These are phyloP conservation scores for Laticauda colubrina DNA, from an alignment of 2,113 vertebrate species.

Conservation along the genomic window DNA sequence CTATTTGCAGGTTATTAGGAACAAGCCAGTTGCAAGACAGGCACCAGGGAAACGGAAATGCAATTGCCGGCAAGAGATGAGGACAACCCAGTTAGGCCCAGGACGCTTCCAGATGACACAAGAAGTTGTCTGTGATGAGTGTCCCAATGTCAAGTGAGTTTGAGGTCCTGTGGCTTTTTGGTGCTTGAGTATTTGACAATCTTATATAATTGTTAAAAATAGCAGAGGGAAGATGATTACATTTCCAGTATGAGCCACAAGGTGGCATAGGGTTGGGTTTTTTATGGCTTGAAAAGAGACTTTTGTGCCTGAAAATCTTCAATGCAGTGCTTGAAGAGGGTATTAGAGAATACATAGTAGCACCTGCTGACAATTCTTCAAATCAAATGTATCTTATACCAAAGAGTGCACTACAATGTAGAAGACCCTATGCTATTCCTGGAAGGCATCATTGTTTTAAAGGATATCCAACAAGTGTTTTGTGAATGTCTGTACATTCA, in stretches of 20 bases:
- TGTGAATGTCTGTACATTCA: neutral
- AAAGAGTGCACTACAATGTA: neutral
- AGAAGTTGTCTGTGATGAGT: conserved; percentile 97
- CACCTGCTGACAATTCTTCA: neutral
- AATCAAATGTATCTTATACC: neutral
- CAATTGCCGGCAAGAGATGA: conserved; percentile 98
- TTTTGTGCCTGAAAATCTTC: neutral
- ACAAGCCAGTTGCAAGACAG: conserved; percentile 94
- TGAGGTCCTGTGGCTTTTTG: neutral
- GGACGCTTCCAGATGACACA: conserved; percentile 99
- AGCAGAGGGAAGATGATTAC: neutral
- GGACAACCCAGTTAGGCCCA: conserved; percentile 95
- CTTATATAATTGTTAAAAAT: conserved; percentile 39
- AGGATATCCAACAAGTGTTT: neutral
- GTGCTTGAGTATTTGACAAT: accelerated
- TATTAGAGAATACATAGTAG: neutral
- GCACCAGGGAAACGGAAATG: conserved; percentile 96
- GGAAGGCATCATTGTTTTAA: neutral
- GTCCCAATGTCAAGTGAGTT: conserved; percentile 95
- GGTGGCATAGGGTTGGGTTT: neutral
- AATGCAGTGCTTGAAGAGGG: neutral
- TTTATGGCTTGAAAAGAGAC: neutral
- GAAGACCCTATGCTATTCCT: neutral
- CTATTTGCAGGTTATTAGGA: conserved; percentile 85
- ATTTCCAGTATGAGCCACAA: neutral